These are phyloP conservation scores for Brenthis daphne DNA, from an alignment of 2,888 invertebrate species.

Conservation along the genomic window DNA sequence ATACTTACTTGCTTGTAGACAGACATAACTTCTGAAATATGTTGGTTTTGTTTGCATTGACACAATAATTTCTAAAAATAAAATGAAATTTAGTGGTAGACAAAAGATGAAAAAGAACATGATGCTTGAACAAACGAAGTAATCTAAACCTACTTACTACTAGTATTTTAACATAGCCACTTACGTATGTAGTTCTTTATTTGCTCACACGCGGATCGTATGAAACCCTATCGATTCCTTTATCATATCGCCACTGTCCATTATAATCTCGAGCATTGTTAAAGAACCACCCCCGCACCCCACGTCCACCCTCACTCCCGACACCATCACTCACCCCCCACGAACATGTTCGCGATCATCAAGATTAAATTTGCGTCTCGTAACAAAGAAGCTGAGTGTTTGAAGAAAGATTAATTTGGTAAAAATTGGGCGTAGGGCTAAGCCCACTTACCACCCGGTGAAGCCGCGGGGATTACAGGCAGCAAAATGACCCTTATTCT, in stretches of 20 bases:
- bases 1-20: no score
- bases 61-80: no score
- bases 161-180: neutral
- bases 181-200: neutral
- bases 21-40: no score
- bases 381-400: constrained; percentile 70
- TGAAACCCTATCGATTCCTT: constrained; percentile 19
- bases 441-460: constrained; percentile 37
- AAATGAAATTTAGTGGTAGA: no score
- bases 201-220: constrained; percentile 6
- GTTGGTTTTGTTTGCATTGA: no score
- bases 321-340: constrained; percentile 1
- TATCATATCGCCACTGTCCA: constrained; percentile 20
- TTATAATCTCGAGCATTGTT: constrained; percentile 33
- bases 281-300: constrained; percentile 25
- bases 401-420: constrained; percentile 77
- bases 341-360: constrained; percentile 45
- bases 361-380: constrained; percentile 67
- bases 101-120: no score
- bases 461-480: neutral
- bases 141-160: neutral
- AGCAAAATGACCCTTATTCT: constrained; percentile 15
- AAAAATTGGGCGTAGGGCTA: constrained; percentile 56
- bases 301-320: constrained; percentile 13
- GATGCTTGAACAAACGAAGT: no score